Base-by-base conservation (phyloP, 1,140 invertebrate species). In the Muscidifurax raptorellus region DNA sequence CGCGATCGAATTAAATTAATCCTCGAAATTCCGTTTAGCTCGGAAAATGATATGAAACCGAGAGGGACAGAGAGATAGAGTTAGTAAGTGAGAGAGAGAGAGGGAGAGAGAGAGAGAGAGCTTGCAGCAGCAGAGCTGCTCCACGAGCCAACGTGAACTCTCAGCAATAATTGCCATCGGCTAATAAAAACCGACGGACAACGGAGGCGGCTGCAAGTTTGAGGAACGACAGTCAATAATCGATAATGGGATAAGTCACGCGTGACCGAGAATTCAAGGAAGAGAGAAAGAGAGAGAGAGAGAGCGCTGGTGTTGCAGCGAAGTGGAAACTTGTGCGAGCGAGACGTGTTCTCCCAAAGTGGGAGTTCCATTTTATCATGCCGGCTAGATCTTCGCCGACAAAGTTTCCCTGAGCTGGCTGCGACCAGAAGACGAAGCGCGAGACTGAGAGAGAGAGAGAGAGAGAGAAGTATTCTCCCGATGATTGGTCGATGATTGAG, bases 401-500 rank as follows among this genome's bases (percentile, higher is more conserved):
- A 80, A 80, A 71, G 64, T 80, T 80, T 25, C 36, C 36, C 15
- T 27, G n/a, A 71, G 59, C 27, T 36, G 66, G 44, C 69, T 18
- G 5, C 40, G 6, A 9, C 22, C 66, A 13, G 66, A 7, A 22
- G 2, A 18, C 22, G 22, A 22, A 59, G 18, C 52, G 7, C 0
- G 36, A 40, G 32, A 32, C 2, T 2, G 32, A 32, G 32, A 32
- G 32, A 32, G 32, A 32, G 32, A 32, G 32, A 32, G 13, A 52
- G 25, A n/a, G 40, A 36, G 64, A 30, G 28, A 28, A 66, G 36
- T 77, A 77, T 77, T 83, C 74, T 47, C 64, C 32, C 67, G 52
- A 44, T 84, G 75, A 71, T 84, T 84, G 75, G 64, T 67, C 75
- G 32, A 72, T 86, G 64, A 81, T 82, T 78, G 80, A 81, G 52